Conservation (phyloP, 1,140 invertebrate species). For the Popillia japonica region DNA sequence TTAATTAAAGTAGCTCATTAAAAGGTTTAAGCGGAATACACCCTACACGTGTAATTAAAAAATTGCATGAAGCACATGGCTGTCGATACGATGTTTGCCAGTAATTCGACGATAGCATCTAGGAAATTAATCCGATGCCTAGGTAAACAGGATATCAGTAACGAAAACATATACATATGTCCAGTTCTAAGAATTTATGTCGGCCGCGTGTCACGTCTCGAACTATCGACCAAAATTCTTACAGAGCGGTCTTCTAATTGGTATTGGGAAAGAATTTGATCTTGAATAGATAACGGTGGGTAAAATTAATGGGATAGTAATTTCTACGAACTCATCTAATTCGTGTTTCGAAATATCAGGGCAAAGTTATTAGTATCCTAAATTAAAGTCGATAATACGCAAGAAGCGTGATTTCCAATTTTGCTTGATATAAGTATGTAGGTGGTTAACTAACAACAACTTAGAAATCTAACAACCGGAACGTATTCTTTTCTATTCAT, state of each 20-base stretch:
- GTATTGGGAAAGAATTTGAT: conserved; percentile 22
- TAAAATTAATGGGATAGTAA: not conserved
- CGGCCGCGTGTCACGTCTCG: not conserved
- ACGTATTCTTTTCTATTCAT: not conserved
- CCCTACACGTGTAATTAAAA: conserved; percentile 7
- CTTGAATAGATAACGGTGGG: not conserved
- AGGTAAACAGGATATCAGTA: conserved; percentile 14
- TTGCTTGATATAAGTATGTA: not conserved
- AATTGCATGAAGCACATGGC: conserved; percentile 26
- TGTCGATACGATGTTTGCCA: not conserved
- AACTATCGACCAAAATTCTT: conserved; percentile 6
- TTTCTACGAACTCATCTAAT: not conserved
- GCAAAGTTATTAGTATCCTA: not conserved
- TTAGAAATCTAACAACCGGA: not conserved
- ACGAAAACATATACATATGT: not conserved
- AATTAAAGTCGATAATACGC: too few species aligned
- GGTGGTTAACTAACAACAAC: not conserved
- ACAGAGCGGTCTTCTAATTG: conserved; percentile 17
- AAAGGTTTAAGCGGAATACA: not conserved
- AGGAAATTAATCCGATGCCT: conserved; percentile 15
- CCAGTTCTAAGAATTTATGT: conserved; percentile 8
- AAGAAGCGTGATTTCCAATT: too few species aligned
- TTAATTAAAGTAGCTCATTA: conserved; percentile 24
- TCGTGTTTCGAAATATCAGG: not conserved
- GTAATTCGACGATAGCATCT: not conserved